Evolutionary conservation across 2,113 vertebrate genomes (phyloP).

Genomic region (Saimiri boliviensis): DNA sequence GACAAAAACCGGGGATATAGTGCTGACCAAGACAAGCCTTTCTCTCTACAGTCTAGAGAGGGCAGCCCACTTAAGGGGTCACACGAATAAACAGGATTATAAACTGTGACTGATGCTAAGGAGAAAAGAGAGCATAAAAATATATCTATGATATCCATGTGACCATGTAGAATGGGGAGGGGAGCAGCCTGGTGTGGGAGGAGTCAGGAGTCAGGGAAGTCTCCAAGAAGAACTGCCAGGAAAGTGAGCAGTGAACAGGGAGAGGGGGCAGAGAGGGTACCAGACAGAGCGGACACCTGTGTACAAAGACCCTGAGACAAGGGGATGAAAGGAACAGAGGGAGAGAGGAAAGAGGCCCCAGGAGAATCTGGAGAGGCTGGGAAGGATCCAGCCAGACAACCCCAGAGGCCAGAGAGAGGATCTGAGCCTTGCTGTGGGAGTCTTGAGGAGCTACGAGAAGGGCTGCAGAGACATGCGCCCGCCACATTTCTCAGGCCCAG

Average conservation of each 20-base stretch:
- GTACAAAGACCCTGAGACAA: background rate
- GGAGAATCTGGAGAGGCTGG: background rate
- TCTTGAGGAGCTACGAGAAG: fast-evolving
- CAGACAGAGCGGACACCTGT: background rate
- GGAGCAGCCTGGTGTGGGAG: too few relatives aligned
- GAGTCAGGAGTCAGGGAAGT: background rate
- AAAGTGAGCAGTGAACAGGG: background rate
- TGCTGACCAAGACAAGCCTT: background rate
- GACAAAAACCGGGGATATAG: background rate
- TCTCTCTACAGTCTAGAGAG: background rate
- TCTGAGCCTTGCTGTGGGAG: background rate
- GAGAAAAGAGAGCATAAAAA: background rate
- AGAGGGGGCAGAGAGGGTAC: background rate
- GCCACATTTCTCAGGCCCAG: background rate
- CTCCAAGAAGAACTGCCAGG: background rate
- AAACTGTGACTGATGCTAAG: background rate
- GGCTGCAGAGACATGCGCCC: background rate
- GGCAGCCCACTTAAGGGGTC: background rate
- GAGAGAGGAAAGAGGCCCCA: background rate
- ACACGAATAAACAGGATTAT: background rate
- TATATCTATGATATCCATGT: background rate
- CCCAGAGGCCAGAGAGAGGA: background rate
- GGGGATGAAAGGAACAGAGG: background rate
- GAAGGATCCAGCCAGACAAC: background rate
- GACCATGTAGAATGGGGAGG: background rate